phyloP scores from a whole-genome alignment of 2,797 vertebrate species.

The Adrianichthys oophorus region DNA sequence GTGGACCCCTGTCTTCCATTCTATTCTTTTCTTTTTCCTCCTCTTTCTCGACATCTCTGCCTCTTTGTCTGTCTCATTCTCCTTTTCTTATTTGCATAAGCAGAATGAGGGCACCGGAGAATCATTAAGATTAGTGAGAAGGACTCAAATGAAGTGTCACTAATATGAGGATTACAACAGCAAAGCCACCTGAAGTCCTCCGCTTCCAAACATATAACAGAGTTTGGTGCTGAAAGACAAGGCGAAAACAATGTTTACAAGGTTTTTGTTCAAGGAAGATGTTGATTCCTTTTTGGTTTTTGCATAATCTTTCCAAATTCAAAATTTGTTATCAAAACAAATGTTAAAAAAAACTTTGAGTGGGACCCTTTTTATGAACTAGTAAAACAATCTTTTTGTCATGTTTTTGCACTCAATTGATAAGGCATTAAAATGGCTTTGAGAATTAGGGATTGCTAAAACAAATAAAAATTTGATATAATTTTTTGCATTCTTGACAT shows the following conservation, averaged over 20 bases:
- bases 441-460: too few species aligned
- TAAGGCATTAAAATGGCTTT: too few species aligned
- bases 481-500: too few species aligned
- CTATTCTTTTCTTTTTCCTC: slow-evolving; percentile 2
- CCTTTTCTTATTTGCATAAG: slow-evolving; percentile 75
- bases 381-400: too few species aligned
- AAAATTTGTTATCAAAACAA: too few species aligned
- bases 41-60: slow-evolving; percentile 29
- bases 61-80: slow-evolving; percentile 72
- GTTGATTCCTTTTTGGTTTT: slow-evolving; percentile 18
- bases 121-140: slow-evolving; percentile 81
- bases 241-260: slow-evolving; percentile 24
- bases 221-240: slow-evolving; percentile 12
- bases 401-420: too few species aligned
- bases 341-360: too few species aligned
- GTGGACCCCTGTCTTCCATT: slow-evolving; percentile 1
- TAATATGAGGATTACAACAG: slow-evolving; percentile 84
- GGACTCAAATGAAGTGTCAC: slow-evolving; percentile 82
- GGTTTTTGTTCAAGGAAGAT: slow-evolving; percentile 22
- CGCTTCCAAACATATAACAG: slow-evolving; percentile 53
- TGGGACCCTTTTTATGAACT: too few species aligned
- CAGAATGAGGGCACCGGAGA: slow-evolving; percentile 74
- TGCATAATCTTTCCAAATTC: background rate
- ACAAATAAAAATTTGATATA: too few species aligned
- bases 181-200: slow-evolving; percentile 79